Evolutionary conservation across 2,888 invertebrate genomes (phyloP), one percentile per base, ranked within the genome.

Genomic region (Aporophyla lueneburgensis): DNA sequence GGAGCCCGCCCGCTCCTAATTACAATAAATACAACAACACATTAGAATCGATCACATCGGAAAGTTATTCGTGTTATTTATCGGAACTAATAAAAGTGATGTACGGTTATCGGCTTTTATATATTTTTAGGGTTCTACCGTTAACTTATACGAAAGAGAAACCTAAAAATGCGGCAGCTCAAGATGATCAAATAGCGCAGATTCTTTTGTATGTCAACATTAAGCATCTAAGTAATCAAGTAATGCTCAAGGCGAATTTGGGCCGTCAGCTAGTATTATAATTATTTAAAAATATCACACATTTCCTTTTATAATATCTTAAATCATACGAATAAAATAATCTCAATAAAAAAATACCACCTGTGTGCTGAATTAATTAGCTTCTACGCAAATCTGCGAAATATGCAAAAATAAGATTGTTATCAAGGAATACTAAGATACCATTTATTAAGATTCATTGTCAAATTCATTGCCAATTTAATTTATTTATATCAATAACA

Each of bases 11-110:
- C 71, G 81, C 69, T 84, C 82, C 89, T 96, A 95, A 95, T 96
- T 96, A 96, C 93, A 96, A 96, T 96, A 96, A 96, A 96, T 96
- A 96, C 93, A 93, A 94, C 93, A 94, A 91, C 92, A 93, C 94
- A 94, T 95, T 96, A 93, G 94, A 94, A 95, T 95, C 94, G 96
- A 96, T 96, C 96, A 96, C 93, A 94, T 94, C 92, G 93, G 92
- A 94, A 95, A 93, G 94, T 94, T 94, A 94, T 93, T 94, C 92
- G 88, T 93, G 92, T 95, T 94, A 96, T 96, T 96, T 96, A 96
- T 96, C 91, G 93, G 91, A 92, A 95, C 96, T 93, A 96, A 96
- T 96, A 96, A 95, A 95, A 91, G 91, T 96, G 96, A 96, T 95
- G 91, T 93, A 96, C 95, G 95, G 93, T 95, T 95, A 96, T 95